Percentiles rank a stretch among this genome's conserved stretches.
phyloP scores from a whole-genome alignment of 2,113 vertebrate genomes.

The Centropus bengalensis region DNA sequence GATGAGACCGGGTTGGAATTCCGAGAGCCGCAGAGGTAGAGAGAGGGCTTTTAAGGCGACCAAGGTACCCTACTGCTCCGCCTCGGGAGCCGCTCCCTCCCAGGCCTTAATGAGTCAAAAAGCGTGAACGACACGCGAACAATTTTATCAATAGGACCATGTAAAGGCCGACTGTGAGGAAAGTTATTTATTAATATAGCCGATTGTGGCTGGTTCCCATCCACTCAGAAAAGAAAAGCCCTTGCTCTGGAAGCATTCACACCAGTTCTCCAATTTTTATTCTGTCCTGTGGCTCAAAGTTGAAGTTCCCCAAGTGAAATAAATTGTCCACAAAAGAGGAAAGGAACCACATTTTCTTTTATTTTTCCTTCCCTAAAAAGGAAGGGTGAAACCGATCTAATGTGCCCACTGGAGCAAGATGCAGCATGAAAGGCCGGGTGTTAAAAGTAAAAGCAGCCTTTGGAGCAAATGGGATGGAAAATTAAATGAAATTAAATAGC shows the following conservation, averaged over 20 bases:
- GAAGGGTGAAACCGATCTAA: constrained; percentile 88
- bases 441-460: constrained; percentile 91
- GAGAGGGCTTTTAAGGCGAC: constrained; percentile 68
- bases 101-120: constrained; percentile 85
- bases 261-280: constrained; percentile 86
- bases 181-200: constrained; percentile 97
- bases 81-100: constrained; percentile 75
- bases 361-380: constrained; percentile 84
- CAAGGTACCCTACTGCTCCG: constrained; percentile 79
- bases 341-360: constrained; percentile 89
- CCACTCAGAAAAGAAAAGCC: constrained; percentile 82
- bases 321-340: constrained; percentile 86
- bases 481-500: constrained; percentile 99
- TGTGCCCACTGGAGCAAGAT: constrained; percentile 88
- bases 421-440: constrained; percentile 87
- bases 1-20: constrained; percentile 79
- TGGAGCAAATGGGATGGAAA: constrained; percentile 98
- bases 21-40: constrained; percentile 65
- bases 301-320: constrained; percentile 88
- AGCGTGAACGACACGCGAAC: constrained; percentile 97
- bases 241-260: constrained; percentile 84
- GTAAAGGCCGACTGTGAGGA: constrained; percentile 89
- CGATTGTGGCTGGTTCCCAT: constrained; percentile 93
- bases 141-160: constrained; percentile 92
- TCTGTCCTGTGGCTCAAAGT: constrained; percentile 86